These are phyloP conservation scores for Oryzias melastigma DNA, from an alignment of 2,113 vertebrate genomes.

Conservation along the genomic window DNA sequence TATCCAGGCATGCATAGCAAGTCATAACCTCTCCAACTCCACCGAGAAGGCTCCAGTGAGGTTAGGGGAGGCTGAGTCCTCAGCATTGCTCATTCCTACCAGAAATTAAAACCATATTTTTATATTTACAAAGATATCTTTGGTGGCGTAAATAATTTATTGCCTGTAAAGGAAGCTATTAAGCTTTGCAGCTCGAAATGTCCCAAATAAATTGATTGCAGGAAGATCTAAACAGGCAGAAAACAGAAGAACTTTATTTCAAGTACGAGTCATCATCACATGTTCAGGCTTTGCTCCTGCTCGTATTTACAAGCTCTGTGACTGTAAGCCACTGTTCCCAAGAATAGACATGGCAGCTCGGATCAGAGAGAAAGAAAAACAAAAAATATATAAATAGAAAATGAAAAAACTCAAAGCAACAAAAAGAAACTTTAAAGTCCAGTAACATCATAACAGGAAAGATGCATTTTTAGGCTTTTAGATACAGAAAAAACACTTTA, in stretches of 20 bases:
- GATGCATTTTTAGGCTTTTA: too few relatives aligned
- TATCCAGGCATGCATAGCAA: slow-evolving; percentile 11
- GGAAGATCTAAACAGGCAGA: slow-evolving; percentile 16
- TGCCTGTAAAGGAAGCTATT: too few relatives aligned
- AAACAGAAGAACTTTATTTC: slow-evolving; percentile 75
- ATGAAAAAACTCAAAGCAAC: slow-evolving; percentile 50
- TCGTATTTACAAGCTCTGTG: slow-evolving; percentile 39
- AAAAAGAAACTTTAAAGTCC: slow-evolving; percentile 25
- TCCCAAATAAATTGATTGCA: background rate
- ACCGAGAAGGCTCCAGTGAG: background rate
- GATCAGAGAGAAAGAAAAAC: slow-evolving; percentile 29
- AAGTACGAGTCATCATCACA: slow-evolving; percentile 57
- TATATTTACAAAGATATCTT: too few relatives aligned
- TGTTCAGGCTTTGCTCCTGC: slow-evolving; percentile 40
- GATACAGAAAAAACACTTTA: too few relatives aligned
- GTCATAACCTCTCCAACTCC: background rate
- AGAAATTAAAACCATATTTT: too few relatives aligned
- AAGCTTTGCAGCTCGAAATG: too few relatives aligned
- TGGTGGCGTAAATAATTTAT: too few relatives aligned
- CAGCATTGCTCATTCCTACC: too few relatives aligned
- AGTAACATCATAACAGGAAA: too few relatives aligned
- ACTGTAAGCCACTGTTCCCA: slow-evolving; percentile 17
- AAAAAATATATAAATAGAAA: slow-evolving; percentile 69
- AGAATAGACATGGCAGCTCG: slow-evolving; percentile 28
- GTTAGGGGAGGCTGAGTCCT: too few relatives aligned